Evolutionary conservation across 2,888 invertebrate genomes (phyloP), one percentile per base, ranked within the genome.

Genomic region (Rapana venosa): DNA sequence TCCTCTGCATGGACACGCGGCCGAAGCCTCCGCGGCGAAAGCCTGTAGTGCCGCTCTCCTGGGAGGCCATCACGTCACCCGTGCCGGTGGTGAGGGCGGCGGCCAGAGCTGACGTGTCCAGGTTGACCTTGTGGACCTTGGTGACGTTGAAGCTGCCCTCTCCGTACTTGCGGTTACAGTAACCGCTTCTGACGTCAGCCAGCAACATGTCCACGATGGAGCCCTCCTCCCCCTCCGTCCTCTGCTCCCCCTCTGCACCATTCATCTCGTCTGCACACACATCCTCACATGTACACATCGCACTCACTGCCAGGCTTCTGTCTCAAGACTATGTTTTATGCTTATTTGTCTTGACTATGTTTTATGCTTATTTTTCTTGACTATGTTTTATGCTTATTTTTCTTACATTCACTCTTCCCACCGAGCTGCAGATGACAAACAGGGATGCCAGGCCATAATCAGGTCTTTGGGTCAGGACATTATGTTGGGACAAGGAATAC

Each of bases 151-250:
- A 95, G 89, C 92, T 94, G 32, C 94, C 93, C 30, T 94, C 94
- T 13, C 92, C 93, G 88, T 92, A 93, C 85, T 94, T 94, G 88
- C 94, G 93, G 87, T 93, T 93, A 1, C 93, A 93, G 89, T 94
- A 95, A 56, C 95, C 95, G 90, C 94, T 95, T 85, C 95, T 91
- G 36, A 95, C 95, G 90, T 96, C 95, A n/a, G 95, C 95, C 70
- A 95, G 93, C 36, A 95, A 92, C 92, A 94, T 93, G 87, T 96
- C 95, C n/a, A 96, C 94, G 86, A 95, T 95, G 84, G 94, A 94
- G 8, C 94, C 94, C 13, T 91, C 93, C 35, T 94, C 93, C 66
- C 91, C 79, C 8, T 93, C 93, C 74, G 93, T 91, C 47, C 90
- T 81, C 58, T 92, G 92, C 2, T 90, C 92, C 35, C 87, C 89